A percentile compares a stretch with the other conserved stretches of the same genome.
Evolutionary conservation across 2,113 vertebrate genomes (phyloP).

Genomic region (Forbesichthys papilliferus): DNA sequence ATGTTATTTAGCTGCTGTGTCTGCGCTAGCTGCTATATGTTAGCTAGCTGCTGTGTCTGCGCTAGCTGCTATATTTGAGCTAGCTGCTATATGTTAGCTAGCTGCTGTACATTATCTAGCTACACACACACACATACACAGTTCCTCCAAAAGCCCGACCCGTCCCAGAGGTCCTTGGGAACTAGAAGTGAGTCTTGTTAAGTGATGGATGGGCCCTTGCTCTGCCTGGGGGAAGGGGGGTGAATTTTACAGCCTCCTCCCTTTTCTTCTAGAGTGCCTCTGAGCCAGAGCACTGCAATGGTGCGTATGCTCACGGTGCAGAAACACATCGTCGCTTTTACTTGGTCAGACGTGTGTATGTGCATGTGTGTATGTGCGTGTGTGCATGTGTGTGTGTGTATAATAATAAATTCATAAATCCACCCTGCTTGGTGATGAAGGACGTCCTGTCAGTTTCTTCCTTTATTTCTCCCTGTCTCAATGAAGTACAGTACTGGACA

Average conservation of each 20-base stretch:
- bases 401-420: too few species aligned
- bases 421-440: too few species aligned
- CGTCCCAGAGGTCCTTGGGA: slow-evolving; percentile 77
- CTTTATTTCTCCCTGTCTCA: too few species aligned
- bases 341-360: not conserved
- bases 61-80: too few species aligned
- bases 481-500: too few species aligned
- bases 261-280: slow-evolving; percentile 45
- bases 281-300: slow-evolving; percentile 44
- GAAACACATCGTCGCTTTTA: not conserved
- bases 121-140: too few species aligned
- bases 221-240: slow-evolving; percentile 76
- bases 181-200: slow-evolving; percentile 90
- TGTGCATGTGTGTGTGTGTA: not conserved
- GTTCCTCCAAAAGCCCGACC: slow-evolving; percentile 61
- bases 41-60: too few species aligned
- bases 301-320: not conserved
- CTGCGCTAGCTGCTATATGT: too few species aligned
- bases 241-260: slow-evolving; percentile 74
- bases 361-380: not conserved
- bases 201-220: slow-evolving; percentile 83
- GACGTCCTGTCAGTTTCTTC: too few species aligned
- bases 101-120: too few species aligned
- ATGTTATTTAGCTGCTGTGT: too few species aligned
- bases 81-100: too few species aligned